These are phyloP conservation scores for Ceratoteleas bidentatus DNA, from an alignment of 1,140 invertebrate species.

Conservation along the genomic window DNA sequence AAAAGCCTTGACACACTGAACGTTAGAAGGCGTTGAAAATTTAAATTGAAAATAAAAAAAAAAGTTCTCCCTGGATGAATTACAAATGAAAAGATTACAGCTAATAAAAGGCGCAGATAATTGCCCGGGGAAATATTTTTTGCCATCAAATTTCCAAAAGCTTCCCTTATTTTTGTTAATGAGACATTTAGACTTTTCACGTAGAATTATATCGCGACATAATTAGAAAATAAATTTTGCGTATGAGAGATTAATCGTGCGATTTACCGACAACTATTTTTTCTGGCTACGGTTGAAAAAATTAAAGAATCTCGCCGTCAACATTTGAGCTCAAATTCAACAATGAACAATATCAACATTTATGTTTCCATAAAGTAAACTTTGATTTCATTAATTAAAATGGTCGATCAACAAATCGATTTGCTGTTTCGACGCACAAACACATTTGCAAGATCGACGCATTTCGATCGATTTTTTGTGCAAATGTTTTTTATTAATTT, in stretches of 20 bases:
- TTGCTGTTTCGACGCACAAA: background rate
- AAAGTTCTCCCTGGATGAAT: conserved; percentile 49
- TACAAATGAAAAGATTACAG: conserved; percentile 58
- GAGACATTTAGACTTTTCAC: conserved; percentile 26
- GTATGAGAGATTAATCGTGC: conserved; percentile 47
- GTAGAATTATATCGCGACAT: too few relatives aligned
- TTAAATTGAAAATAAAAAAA: conserved; percentile 63
- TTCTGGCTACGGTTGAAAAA: too few relatives aligned
- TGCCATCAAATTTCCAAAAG: conserved; percentile 34
- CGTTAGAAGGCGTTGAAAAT: conserved; percentile 61
- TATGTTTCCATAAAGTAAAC: background rate
- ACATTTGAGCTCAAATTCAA: background rate
- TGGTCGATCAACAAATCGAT: background rate
- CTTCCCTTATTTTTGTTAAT: conserved; percentile 33
- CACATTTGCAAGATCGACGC: too few relatives aligned
- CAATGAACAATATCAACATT: background rate
- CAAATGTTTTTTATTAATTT: conserved; percentile 22
- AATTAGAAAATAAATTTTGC: conserved; percentile 55
- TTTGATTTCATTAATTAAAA: background rate
- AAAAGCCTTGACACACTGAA: conserved; percentile 57
- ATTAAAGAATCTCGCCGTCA: background rate
- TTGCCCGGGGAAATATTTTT: conserved; percentile 43
- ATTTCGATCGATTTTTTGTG: too few relatives aligned
- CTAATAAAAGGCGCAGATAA: conserved; percentile 57
- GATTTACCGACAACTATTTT: conserved; percentile 33